phyloP scores from a whole-genome alignment of 2,113 vertebrate species.

The Lepus timidus region DNA sequence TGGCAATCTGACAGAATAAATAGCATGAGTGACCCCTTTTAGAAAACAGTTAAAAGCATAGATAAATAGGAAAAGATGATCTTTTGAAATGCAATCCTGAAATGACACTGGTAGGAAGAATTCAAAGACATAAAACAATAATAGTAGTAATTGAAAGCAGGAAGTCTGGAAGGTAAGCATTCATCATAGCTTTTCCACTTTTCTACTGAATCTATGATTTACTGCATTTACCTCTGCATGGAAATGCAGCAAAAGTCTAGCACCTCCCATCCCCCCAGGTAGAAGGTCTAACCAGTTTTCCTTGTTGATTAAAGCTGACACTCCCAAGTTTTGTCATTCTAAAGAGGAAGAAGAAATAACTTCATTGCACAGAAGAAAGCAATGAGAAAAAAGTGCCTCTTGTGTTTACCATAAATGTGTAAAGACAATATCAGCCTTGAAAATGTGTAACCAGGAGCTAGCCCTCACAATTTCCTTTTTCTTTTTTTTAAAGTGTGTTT shows the following conservation, averaged over 20 bases:
- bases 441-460: conserved; percentile 29
- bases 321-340: neutral
- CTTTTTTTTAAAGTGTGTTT: too few species aligned
- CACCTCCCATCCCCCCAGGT: neutral
- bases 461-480: neutral
- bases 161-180: neutral
- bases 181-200: neutral
- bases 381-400: neutral
- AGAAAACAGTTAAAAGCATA: conserved; percentile 52
- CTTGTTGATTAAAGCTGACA: neutral
- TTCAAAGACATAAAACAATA: neutral
- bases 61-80: conserved; percentile 2
- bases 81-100: conserved; percentile 38
- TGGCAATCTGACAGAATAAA: neutral
- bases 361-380: neutral
- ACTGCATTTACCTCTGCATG: conserved; percentile 22
- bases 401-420: neutral
- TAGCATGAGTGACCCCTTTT: neutral
- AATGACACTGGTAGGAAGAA: conserved; percentile 34
- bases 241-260: conserved; percentile 1
- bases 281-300: neutral
- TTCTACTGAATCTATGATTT: conserved; percentile 49
- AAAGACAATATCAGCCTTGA: neutral
- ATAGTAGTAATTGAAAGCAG: conserved; percentile 31
- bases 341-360: conserved; percentile 1